Base-by-base conservation (phyloP, 1,140 invertebrate species). In the Bombus ignitus region DNA sequence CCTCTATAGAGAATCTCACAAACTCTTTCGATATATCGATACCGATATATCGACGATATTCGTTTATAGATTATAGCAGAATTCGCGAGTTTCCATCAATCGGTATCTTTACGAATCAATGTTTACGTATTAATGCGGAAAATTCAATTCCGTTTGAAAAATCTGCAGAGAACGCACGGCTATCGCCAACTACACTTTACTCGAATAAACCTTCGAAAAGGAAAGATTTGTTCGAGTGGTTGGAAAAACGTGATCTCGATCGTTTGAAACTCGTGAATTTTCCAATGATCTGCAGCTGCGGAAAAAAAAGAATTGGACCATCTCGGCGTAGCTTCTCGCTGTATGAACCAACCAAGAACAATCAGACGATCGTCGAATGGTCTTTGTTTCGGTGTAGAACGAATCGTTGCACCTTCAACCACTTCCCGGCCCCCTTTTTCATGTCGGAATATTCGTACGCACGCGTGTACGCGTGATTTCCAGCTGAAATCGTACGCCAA, bases 291-390 rank as follows among this genome's bases (percentile, higher is more conserved):
- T 53, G 6, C 0, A 53, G 18, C 18, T 53, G 18, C 1, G 47
- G 18, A 53, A 22, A 53, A 53, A 8, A 53, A 53, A 22, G 18
- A 44, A 32, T 15, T n/a, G 66, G 77, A 68, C 68, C 68, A 32
- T 73, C 32, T 81, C 79, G 47, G 35, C 53, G 79, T 73, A 22
- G 37, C 68, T 37, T 44, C 10, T 22, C 47, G 12, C 10, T 22
- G 32, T 13, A 57, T 22, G 37, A 71, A 53, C 47, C 32, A 37
- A 57, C 47, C 3, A 75, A 32, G 35, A 75, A 75, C 73, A 75
- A 75, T 75, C 44, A 35, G 44, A 75, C 32, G 42, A 44, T 78
- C 76, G 76, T 78, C 59, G 76, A 78, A 62, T 78, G 76, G 59
- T 66, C 76, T 32, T 12, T 62, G 25, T 28, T 12, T 53, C 44